Conservation (phyloP, 2,797 vertebrate species). For the Liasis olivaceus region DNA sequence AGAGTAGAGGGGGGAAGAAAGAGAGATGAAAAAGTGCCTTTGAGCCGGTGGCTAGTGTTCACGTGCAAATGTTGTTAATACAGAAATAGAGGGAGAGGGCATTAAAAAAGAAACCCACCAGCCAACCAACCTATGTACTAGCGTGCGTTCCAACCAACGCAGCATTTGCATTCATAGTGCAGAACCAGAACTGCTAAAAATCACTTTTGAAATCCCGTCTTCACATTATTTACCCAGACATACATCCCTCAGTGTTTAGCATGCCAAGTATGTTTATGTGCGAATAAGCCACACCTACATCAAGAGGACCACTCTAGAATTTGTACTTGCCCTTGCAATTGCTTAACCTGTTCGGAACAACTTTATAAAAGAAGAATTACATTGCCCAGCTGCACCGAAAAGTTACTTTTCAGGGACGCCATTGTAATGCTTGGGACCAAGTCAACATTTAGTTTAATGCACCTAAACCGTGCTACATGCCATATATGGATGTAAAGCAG, state of each 20-base stretch:
- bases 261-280: neutral
- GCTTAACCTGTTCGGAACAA: neutral
- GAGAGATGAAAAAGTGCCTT: no score
- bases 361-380: neutral
- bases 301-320: neutral
- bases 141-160: neutral
- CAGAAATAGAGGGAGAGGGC: neutral
- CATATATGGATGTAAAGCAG: neutral
- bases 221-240: neutral
- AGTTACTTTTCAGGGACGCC: neutral
- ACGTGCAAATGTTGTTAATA: neutral
- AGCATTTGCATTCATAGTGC: neutral
- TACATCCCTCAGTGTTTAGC: neutral
- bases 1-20: neutral
- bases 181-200: neutral
- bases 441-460: neutral
- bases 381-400: neutral
- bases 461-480: neutral
- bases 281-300: neutral
- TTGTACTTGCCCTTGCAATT: neutral
- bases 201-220: neutral
- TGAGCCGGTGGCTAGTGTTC: neutral
- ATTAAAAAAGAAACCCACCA: neutral
- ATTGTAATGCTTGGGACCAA: neutral
- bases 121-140: neutral